These are phyloP conservation scores for Rambutsinella grinnellia DNA, from an alignment of 2,888 invertebrate genomes.

Conservation along the genomic window DNA sequence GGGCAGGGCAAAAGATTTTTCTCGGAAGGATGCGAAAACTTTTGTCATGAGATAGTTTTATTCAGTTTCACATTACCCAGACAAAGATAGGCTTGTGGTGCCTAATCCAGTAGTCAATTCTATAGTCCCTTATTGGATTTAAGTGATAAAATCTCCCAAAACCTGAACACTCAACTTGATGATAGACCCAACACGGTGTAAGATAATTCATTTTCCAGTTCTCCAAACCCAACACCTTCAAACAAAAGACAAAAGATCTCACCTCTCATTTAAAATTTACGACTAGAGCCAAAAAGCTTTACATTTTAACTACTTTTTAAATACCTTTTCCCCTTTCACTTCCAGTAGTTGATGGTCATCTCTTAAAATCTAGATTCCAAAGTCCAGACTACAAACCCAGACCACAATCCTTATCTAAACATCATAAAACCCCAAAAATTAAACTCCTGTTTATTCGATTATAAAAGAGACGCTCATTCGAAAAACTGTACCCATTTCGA, in stretches of 20 bases:
- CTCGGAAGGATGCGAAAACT: constrained; percentile 43
- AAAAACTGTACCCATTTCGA: no score
- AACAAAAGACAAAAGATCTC: constrained; percentile 8
- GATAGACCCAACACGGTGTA: constrained; percentile 43
- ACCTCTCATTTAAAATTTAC: constrained; percentile 40
- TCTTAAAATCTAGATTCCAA: constrained; percentile 51
- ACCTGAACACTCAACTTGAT: constrained; percentile 14
- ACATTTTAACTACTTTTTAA: constrained; percentile 29
- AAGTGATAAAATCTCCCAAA: constrained; percentile 32
- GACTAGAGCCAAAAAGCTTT: constrained; percentile 23
- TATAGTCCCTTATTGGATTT: no score
- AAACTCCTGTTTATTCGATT: constrained; percentile 44
- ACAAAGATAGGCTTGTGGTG: no score
- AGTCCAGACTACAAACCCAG: background rate
- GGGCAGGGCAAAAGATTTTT: constrained; percentile 5
- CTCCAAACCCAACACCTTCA: constrained; percentile 29
- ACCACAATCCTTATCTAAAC: constrained; percentile 44
- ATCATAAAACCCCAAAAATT: constrained; percentile 56
- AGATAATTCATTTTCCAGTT: constrained; percentile 40
- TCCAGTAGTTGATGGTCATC: constrained; percentile 46
- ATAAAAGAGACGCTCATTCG: no score
- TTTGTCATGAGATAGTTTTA: no score
- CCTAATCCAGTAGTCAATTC: no score
- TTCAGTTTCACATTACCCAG: no score
- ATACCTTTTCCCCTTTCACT: constrained; percentile 31